Evolutionary conservation across 2,888 invertebrate species (phyloP), one percentile per base, ranked within the genome.

Genomic region (Acanthococcus lagerstroemiae): DNA sequence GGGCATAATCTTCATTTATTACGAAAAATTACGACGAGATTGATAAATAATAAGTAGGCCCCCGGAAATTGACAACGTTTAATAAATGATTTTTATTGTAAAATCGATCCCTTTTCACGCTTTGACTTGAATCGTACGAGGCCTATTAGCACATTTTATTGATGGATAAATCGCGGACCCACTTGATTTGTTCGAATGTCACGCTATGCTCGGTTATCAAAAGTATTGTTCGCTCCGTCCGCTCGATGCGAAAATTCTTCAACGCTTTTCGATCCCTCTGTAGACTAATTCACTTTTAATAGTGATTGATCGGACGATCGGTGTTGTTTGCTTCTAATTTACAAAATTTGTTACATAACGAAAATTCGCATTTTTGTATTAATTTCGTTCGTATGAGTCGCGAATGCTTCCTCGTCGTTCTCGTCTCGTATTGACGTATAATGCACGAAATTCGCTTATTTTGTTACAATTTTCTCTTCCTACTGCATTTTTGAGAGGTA

Each of bases 21-120:
- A 37, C 37, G 37, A 37, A n/a, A 37, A 37, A 37, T 37, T 37
- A 37, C 37, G 37, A 30, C 37, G 12, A 44, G 63, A 63, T 63
- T 63, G 63, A 63, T 63, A 63, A 63, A 63, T 63, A 63, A 63
- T 63, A 63, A 63, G 63, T 63, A 54, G 63, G 63, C 63, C 52
- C 30, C 44, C 17, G 30, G 50, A 50, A 63, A 22, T 37, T 37
- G 58, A 58, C 58, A 58, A 58, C 46, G 26, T 25, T 52, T 63
- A 52, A 63, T 52, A 63, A 63, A 63, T 63, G 63, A 63, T 63
- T 50, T 54, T 52, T 52, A 63, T 54, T 63, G 63, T 63, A 54
- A 27, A 52, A 54, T 50, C 30, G 52, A 63, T 63, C 63, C 63
- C 54, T 63, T 63, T 63, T 63, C 17, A 19, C 5, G 12, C 24